Conservation (phyloP, 2,888 invertebrate genomes). For the Siphlonurus alternatus region DNA sequence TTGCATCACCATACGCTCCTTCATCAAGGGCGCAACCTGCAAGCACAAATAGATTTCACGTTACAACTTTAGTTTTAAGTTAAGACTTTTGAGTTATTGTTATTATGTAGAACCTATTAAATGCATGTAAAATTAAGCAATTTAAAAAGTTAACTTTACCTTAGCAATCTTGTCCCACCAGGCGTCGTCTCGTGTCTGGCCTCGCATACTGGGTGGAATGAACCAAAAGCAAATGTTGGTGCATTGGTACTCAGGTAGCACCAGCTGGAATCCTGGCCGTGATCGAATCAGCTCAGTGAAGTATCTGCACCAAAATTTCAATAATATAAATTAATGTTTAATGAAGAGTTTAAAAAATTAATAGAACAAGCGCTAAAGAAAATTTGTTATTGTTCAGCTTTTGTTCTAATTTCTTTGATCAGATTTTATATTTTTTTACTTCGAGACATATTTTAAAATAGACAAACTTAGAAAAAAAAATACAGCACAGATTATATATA, state of each 20-base stretch:
- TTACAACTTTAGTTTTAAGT: not conserved
- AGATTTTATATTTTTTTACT: no score
- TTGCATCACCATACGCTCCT: constrained; percentile 44
- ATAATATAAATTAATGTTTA: constrained; percentile 1
- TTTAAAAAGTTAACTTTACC: constrained; percentile 17
- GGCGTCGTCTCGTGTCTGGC: constrained; percentile 25
- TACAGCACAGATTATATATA: no score
- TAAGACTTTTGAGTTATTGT: not conserved
- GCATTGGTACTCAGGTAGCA: constrained; percentile 40
- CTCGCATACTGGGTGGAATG: constrained; percentile 40
- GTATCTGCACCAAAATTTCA: constrained; percentile 26
- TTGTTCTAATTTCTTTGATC: no score
- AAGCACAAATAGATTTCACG: constrained; percentile 14
- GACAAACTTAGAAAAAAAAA: no score
- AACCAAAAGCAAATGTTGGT: constrained; percentile 89
- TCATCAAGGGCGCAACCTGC: constrained; percentile 50
- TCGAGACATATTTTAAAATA: no score
- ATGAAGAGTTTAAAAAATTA: not conserved
- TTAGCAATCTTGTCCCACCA: constrained; percentile 35
- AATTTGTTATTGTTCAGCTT: not conserved
- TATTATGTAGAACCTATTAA: not conserved
- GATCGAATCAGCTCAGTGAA: constrained; percentile 34
- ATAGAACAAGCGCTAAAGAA: not conserved
- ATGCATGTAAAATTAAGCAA: not conserved
- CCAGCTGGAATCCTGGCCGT: constrained; percentile 42